Evolutionary conservation across 92 coral and sea anemone species (phyloP).

Genomic region (Bergia puertoricense): DNA sequence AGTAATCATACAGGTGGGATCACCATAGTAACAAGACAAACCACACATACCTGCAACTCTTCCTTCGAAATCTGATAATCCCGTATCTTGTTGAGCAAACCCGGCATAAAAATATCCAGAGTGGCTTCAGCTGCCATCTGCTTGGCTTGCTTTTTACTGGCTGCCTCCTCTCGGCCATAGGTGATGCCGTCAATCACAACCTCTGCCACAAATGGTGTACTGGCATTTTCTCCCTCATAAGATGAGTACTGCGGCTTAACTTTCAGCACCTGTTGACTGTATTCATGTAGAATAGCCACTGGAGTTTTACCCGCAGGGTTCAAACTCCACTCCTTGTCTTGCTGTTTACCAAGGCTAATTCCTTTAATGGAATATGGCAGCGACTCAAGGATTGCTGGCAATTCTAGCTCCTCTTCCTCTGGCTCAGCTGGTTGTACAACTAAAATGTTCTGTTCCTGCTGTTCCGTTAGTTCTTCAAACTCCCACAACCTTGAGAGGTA

Average conservation of each 20-base stretch:
- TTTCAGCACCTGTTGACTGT: constrained; percentile 75
- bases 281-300: constrained; percentile 89
- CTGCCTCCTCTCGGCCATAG: constrained; percentile 77
- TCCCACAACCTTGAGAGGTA: constrained; percentile 77
- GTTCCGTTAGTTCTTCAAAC: constrained; percentile 71
- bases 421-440: constrained; percentile 21
- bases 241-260: constrained; percentile 76
- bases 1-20: neutral
- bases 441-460: constrained; percentile 72
- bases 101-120: constrained; percentile 81
- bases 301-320: constrained; percentile 90
- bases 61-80: constrained; percentile 75
- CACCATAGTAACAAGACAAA: neutral
- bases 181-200: constrained; percentile 82
- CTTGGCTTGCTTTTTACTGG: constrained; percentile 89
- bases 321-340: constrained; percentile 55
- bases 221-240: constrained; percentile 77
- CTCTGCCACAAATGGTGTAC: constrained; percentile 83
- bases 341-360: constrained; percentile 48
- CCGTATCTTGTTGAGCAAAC: constrained; percentile 62
- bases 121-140: constrained; percentile 91
- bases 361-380: constrained; percentile 81
- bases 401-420: constrained; percentile 40
- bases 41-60: constrained; percentile 72
- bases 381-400: constrained; percentile 70